Evolutionary conservation across 1,140 invertebrate genomes (phyloP).

Genomic region (Matsumurasca onukii): DNA sequence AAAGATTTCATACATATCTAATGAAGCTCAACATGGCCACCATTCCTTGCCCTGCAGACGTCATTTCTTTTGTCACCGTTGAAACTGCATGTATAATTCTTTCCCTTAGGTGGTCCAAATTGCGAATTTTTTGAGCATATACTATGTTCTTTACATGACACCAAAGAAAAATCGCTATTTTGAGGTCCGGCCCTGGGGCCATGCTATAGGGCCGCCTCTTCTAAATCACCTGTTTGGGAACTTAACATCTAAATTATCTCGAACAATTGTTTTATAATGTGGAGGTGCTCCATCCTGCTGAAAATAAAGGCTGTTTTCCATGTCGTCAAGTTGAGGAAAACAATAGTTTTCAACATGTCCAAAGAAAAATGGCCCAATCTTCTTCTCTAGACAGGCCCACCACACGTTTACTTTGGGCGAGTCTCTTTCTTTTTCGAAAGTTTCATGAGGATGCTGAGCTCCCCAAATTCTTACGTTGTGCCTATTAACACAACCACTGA

Average conservation of each 20-base stretch:
- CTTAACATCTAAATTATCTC: no score
- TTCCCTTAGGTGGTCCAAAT: constrained; percentile 4
- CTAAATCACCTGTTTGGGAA: neutral
- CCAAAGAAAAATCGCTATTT: neutral
- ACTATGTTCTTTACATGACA: neutral
- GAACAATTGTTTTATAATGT: no score
- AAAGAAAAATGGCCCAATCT: constrained; percentile 20
- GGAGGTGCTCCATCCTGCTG: no score
- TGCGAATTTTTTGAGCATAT: no score
- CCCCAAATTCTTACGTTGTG: constrained; percentile 12
- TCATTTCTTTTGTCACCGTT: constrained; percentile 2
- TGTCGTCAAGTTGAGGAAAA: no score
- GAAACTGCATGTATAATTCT: constrained; percentile 2
- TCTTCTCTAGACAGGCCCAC: neutral
- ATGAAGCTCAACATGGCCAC: no score
- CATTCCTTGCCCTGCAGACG: constrained; percentile 3
- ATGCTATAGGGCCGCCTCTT: neutral
- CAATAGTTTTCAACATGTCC: neutral
- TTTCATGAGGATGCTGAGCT: constrained; percentile 14
- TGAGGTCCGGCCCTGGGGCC: neutral
- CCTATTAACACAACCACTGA: constrained; percentile 25
- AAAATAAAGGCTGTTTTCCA: no score
- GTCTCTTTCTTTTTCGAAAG: constrained; percentile 22
- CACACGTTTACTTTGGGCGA: constrained; percentile 2
- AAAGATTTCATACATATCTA: no score